phyloP scores from a whole-genome alignment of 1,140 invertebrate genomes.

The Tetragnatha versicolor region DNA sequence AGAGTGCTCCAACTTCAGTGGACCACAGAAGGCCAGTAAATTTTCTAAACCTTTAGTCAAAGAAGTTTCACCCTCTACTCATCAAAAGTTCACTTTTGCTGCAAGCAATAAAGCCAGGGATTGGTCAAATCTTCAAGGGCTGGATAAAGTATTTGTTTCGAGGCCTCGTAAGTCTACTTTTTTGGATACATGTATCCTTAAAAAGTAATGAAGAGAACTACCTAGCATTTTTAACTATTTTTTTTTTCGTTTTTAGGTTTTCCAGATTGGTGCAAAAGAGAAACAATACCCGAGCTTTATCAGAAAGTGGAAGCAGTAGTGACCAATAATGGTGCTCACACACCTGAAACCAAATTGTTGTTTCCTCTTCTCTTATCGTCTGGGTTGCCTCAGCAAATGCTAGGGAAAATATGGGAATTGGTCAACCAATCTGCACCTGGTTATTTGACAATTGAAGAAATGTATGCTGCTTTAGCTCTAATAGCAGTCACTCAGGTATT shows the following conservation, averaged over 20 bases:
- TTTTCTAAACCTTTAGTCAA: slow-evolving; percentile 47
- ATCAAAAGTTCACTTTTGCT: slow-evolving; percentile 28
- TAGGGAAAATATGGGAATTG: slow-evolving; percentile 73
- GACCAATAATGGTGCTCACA: slow-evolving; percentile 59
- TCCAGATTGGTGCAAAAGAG: slow-evolving; percentile 45
- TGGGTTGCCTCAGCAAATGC: slow-evolving; percentile 69
- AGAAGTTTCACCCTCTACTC: slow-evolving; percentile 18
- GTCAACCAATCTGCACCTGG: slow-evolving; percentile 71
- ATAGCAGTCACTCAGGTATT: slow-evolving; percentile 71
- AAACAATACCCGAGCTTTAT: slow-evolving; percentile 41
- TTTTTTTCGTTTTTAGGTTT: slow-evolving; percentile 29
- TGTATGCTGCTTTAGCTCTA: slow-evolving; percentile 71
- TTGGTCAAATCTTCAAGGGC: slow-evolving; percentile 36
- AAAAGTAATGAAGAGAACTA: not conserved
- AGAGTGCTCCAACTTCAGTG: slow-evolving; percentile 23
- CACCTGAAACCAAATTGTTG: slow-evolving; percentile 70
- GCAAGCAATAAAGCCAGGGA: slow-evolving; percentile 44
- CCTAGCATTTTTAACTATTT: not conserved
- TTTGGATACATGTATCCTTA: not conserved
- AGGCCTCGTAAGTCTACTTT: slow-evolving; percentile 24
- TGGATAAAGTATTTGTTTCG: slow-evolving; percentile 38
- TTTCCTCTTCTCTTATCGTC: slow-evolving; percentile 72
- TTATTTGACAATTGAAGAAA: slow-evolving; percentile 70
- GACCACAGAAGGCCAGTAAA: slow-evolving; percentile 33
- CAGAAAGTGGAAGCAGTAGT: slow-evolving; percentile 20